Evolutionary conservation across 2,113 vertebrate genomes (phyloP).

Genomic region (Nyctibius bracteatus): DNA sequence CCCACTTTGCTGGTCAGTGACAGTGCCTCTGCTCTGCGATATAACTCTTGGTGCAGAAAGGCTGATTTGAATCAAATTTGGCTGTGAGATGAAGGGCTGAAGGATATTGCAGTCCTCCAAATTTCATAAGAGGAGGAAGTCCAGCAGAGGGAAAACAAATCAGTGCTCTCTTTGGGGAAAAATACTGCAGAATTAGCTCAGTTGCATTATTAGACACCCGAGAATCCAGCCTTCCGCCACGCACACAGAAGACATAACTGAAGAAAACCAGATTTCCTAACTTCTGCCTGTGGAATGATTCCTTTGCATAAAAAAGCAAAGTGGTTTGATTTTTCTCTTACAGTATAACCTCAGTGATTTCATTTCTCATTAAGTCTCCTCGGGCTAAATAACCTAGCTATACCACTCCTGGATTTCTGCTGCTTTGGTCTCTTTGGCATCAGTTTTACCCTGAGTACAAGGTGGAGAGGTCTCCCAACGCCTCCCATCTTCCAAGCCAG

Average conservation of each 20-base stretch:
- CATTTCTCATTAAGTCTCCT: neutral
- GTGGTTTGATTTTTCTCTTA: neutral
- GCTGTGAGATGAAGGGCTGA: neutral
- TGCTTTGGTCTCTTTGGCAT: neutral
- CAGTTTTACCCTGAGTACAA: neutral
- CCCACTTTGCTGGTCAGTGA: neutral
- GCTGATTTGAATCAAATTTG: slow-evolving; percentile 5
- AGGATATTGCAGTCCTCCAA: neutral
- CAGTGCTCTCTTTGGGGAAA: neutral
- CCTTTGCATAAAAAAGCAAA: neutral
- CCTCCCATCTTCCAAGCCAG: neutral
- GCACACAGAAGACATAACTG: neutral
- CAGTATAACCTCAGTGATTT: accelerated
- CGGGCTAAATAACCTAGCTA: neutral
- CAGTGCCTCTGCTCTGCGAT: neutral
- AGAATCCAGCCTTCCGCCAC: neutral
- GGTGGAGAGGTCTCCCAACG: accelerated
- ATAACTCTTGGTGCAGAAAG: neutral
- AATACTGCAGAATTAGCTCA: neutral
- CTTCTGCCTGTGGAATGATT: neutral
- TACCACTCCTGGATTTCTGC: neutral
- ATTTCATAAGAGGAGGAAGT: neutral
- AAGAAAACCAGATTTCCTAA: neutral
- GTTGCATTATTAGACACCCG: neutral
- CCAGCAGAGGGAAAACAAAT: neutral